phyloP scores from a whole-genome alignment of 1,140 invertebrate genomes.

The Heliconius himera region DNA sequence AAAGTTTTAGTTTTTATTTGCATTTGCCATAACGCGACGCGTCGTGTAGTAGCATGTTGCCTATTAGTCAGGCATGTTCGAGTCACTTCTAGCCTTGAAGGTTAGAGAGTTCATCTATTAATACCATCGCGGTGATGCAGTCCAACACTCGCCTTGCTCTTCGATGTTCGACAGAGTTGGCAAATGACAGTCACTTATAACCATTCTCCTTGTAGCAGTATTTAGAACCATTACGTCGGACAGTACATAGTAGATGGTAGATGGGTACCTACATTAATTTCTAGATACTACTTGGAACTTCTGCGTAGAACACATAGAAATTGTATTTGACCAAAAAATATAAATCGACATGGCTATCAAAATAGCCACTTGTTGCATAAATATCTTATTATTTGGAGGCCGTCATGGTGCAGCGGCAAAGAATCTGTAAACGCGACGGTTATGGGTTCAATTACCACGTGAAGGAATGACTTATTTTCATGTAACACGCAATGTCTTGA shows the following conservation, averaged over 20 bases:
- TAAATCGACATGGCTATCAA: no score
- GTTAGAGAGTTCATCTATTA: constrained; percentile 33
- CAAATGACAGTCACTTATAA: constrained; percentile 27
- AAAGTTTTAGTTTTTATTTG: not conserved
- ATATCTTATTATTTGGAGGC: no score
- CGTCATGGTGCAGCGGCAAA: no score
- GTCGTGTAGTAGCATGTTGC: not conserved
- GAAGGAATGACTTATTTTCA: no score
- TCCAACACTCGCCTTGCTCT: constrained; percentile 32
- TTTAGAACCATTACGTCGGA: not conserved
- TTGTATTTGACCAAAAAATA: no score
- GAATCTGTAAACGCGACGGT: no score
- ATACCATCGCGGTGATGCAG: constrained; percentile 21
- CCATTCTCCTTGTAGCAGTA: constrained; percentile 4
- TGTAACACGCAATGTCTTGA: no score
- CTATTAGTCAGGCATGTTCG: constrained; percentile 14
- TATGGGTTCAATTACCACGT: no score
- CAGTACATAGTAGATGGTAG: not conserved
- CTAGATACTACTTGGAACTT: no score
- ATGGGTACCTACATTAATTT: no score
- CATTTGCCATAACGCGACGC: not conserved
- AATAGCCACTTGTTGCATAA: no score
- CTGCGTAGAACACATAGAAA: no score
- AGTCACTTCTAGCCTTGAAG: constrained; percentile 17
- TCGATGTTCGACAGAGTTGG: constrained; percentile 23